Conservation (phyloP, 1,140 invertebrate species). For the Hyposmocoma kahamanoa region DNA sequence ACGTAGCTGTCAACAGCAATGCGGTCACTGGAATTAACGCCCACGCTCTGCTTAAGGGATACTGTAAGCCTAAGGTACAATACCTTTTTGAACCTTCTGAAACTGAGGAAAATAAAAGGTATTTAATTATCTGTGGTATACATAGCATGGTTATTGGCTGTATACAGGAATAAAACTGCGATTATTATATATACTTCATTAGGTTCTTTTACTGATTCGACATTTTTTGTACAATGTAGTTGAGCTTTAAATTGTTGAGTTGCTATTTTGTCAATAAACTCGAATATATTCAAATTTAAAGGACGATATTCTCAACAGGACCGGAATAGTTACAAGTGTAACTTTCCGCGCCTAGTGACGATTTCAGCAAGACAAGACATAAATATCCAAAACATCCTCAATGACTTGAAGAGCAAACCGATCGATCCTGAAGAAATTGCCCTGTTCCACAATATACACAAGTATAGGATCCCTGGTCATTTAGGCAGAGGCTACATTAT, state of each 20-base stretch:
- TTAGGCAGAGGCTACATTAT: constrained; percentile 77
- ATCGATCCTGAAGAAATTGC: constrained; percentile 75
- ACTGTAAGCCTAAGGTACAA: constrained; percentile 42
- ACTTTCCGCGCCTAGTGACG: constrained; percentile 35
- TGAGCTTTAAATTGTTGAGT: too few species aligned
- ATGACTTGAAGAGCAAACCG: constrained; percentile 33
- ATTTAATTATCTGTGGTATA: too few species aligned
- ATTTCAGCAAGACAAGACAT: constrained; percentile 46
- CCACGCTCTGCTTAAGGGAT: constrained; percentile 37
- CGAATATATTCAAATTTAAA: too few species aligned
- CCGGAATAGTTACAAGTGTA: constrained; percentile 29
- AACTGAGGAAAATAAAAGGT: too few species aligned
- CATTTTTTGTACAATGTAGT: too few species aligned
- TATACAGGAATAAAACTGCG: too few species aligned
- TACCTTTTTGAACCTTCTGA: too few species aligned
- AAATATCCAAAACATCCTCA: constrained; percentile 28
- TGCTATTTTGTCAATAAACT: too few species aligned
- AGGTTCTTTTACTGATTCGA: too few species aligned
- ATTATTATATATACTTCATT: too few species aligned
- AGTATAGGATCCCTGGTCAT: constrained; percentile 74
- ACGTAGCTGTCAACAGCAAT: constrained; percentile 35
- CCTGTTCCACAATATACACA: constrained; percentile 71
- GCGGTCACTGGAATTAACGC: constrained; percentile 36
- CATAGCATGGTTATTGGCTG: too few species aligned
- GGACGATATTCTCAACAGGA: too few species aligned